Evolutionary conservation across 2,888 invertebrate genomes (phyloP).

Genomic region (Perithous albicinctus): DNA sequence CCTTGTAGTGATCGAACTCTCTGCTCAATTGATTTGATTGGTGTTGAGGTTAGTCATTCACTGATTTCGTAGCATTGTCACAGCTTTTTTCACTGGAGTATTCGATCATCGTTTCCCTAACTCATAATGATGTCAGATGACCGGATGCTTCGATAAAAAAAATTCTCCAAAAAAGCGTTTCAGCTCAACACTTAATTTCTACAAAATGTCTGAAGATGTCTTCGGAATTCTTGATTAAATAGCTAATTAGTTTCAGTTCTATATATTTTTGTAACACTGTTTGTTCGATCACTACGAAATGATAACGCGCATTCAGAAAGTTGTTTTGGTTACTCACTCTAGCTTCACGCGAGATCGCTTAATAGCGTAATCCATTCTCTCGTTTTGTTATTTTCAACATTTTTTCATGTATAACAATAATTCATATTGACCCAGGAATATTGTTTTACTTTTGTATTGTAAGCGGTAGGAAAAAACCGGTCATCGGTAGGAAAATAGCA

Average conservation of each 20-base stretch:
- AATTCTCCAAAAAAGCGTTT: too few relatives aligned
- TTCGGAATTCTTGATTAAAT: too few relatives aligned
- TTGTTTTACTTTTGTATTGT: constrained; percentile 32
- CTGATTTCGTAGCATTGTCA: not conserved
- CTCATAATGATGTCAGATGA: too few relatives aligned
- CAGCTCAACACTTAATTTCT: too few relatives aligned
- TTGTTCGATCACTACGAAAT: not conserved
- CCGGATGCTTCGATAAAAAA: too few relatives aligned
- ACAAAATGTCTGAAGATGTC: too few relatives aligned
- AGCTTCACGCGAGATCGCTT: not conserved
- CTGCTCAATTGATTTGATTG: too few relatives aligned
- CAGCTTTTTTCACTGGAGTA: too few relatives aligned
- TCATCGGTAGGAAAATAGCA: constrained; percentile 23
- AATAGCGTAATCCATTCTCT: not conserved
- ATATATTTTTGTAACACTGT: not conserved
- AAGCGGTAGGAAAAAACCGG: constrained; percentile 27
- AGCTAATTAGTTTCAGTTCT: too few relatives aligned
- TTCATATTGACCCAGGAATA: constrained; percentile 25
- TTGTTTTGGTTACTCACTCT: not conserved
- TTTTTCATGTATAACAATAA: not conserved
- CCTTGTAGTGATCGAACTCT: too few relatives aligned
- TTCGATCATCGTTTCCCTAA: too few relatives aligned
- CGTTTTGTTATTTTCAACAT: constrained; percentile 4
- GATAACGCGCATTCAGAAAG: not conserved
- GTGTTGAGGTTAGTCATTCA: not conserved